Percentiles rank a stretch among this genome's conserved stretches.
phyloP scores from a whole-genome alignment of 2,888 invertebrate genomes.

The Theretra japonica region DNA sequence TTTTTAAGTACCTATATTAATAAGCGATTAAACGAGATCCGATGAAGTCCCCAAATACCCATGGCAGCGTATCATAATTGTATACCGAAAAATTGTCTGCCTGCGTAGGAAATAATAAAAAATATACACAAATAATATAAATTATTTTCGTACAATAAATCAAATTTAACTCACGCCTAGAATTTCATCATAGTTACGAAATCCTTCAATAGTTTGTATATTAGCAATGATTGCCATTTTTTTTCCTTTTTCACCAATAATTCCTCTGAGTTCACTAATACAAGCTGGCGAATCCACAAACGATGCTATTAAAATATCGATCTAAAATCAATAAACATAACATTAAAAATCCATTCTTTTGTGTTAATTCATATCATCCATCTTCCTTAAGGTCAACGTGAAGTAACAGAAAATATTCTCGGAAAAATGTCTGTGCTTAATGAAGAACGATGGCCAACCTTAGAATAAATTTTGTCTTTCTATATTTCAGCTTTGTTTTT shows the following conservation, averaged over 20 bases:
- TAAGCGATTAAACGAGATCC: too few relatives aligned
- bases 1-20: neutral
- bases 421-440: slow-evolving; percentile 40
- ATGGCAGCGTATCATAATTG: too few relatives aligned
- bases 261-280: slow-evolving; percentile 59
- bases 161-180: slow-evolving; percentile 54
- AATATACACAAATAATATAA: too few relatives aligned
- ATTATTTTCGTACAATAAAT: neutral
- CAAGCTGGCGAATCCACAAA: slow-evolving; percentile 57
- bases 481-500: slow-evolving; percentile 16
- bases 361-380: slow-evolving; percentile 37
- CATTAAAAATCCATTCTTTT: slow-evolving; percentile 30
- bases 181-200: slow-evolving; percentile 67
- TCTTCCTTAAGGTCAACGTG: slow-evolving; percentile 33
- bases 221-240: slow-evolving; percentile 71
- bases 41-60: too few relatives aligned
- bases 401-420: slow-evolving; percentile 32
- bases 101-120: too few relatives aligned
- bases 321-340: slow-evolving; percentile 54
- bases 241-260: slow-evolving; percentile 73
- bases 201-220: slow-evolving; percentile 72
- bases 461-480: slow-evolving; percentile 38
- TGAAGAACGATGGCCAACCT: slow-evolving; percentile 44
- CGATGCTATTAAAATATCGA: slow-evolving; percentile 71
- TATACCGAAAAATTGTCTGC: too few relatives aligned